Evolutionary conservation across 2,113 vertebrate species (phyloP).

Genomic region (Rattus norvegicus): DNA sequence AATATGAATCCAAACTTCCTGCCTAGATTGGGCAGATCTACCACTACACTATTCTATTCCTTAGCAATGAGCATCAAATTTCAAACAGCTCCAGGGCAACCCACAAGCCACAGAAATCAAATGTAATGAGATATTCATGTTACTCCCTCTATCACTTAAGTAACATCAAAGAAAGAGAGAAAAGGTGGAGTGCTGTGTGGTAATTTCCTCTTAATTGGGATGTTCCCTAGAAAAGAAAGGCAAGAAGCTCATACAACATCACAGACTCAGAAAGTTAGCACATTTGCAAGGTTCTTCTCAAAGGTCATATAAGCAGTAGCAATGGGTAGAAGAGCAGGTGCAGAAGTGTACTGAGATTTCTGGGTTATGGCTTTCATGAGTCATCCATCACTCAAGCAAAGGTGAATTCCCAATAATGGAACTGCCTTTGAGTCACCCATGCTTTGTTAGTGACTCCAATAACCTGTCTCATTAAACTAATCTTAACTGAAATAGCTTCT

Average conservation of each 20-base stretch:
- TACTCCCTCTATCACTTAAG: not conserved
- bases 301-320: not conserved
- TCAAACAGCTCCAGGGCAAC: too few species aligned
- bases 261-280: not conserved
- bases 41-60: too few species aligned
- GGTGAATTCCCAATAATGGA: not conserved
- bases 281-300: not conserved
- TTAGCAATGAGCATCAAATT: too few species aligned
- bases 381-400: not conserved
- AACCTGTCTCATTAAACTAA: not conserved
- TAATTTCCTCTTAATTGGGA: not conserved
- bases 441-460: not conserved
- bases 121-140: not conserved
- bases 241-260: not conserved
- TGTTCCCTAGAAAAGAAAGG: not conserved
- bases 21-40: too few species aligned
- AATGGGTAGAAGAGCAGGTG: not conserved
- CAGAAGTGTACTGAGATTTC: not conserved
- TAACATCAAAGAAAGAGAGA: not conserved
- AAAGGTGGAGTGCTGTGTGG: not conserved
- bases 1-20: too few species aligned
- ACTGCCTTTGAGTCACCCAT: not conserved
- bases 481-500: not conserved
- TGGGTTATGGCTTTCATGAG: not conserved
- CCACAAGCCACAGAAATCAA: not conserved